Percentiles rank a stretch among this genome's conserved stretches.
Evolutionary conservation across 2,113 vertebrate genomes (phyloP).

Genomic region (Paradoxurus hermaphroditus): DNA sequence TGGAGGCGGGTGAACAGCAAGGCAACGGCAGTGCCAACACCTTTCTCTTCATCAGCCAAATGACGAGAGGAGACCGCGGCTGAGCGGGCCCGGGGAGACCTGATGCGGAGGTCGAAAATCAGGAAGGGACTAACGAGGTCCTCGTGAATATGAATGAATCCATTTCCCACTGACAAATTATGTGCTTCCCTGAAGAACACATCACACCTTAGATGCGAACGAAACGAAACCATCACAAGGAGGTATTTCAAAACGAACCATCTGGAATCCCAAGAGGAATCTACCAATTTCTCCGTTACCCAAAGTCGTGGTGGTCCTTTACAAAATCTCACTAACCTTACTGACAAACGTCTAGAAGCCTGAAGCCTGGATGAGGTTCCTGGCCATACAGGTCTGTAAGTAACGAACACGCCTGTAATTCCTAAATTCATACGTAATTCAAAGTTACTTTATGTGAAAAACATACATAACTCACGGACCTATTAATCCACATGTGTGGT

Average conservation of each 20-base stretch:
- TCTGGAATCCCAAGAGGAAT: conserved; percentile 3
- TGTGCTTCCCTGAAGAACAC: not conserved
- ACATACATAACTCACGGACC: not conserved
- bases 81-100: not conserved
- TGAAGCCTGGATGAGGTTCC: not conserved
- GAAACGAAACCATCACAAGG: not conserved
- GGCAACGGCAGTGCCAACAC: not conserved
- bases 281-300: not conserved
- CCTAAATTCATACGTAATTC: not conserved
- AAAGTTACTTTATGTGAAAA: not conserved
- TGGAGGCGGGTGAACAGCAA: not conserved
- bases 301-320: not conserved
- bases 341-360: not conserved
- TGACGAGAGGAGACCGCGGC: not conserved
- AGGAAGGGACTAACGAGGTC: not conserved
- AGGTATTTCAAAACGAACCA: not conserved
- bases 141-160: not conserved
- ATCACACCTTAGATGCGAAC: not conserved
- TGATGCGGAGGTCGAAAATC: not conserved
- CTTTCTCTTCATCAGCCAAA: not conserved
- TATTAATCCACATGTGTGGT: not conserved
- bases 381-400: not conserved
- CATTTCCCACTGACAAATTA: not conserved
- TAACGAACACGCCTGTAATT: not conserved
- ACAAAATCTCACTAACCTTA: not conserved